Evolutionary conservation across 2,113 vertebrate species (phyloP).

Genomic region (Chrysemys picta): DNA sequence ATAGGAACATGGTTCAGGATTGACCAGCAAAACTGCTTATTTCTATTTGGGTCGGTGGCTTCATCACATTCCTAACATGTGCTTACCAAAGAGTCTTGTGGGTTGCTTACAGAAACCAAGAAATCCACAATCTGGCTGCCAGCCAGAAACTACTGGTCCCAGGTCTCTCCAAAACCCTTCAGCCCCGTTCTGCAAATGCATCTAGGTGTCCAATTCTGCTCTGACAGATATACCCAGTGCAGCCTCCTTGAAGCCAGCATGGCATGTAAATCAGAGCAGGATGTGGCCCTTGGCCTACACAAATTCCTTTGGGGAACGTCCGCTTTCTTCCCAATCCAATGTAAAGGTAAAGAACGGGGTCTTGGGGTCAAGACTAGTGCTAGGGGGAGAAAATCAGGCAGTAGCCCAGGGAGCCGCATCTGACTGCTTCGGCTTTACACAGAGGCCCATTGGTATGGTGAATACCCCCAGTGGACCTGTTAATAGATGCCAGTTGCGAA

Average conservation of each 20-base stretch:
- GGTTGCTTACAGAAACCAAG: neutral
- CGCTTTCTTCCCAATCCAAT: neutral
- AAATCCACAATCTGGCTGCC: neutral
- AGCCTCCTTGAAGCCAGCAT: neutral
- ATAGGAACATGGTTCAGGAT: neutral
- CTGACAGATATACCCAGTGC: neutral
- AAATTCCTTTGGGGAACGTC: neutral
- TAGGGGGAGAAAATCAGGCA: neutral
- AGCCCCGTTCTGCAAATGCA: neutral
- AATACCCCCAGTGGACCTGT: neutral
- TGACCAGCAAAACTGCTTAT: neutral
- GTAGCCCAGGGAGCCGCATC: neutral
- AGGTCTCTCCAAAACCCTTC: neutral
- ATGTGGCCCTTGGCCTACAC: neutral
- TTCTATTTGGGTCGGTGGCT: accelerated
- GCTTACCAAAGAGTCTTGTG: neutral
- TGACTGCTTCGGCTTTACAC: neutral
- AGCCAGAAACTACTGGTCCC: neutral
- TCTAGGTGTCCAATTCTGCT: neutral
- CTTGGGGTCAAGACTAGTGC: neutral
- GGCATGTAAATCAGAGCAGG: neutral
- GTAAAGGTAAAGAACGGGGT: neutral
- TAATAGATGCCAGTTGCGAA: neutral
- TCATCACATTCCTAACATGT: neutral
- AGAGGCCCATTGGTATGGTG: neutral